Conservation (phyloP, 1,140 invertebrate genomes). For the Drosophila sp. region DNA sequence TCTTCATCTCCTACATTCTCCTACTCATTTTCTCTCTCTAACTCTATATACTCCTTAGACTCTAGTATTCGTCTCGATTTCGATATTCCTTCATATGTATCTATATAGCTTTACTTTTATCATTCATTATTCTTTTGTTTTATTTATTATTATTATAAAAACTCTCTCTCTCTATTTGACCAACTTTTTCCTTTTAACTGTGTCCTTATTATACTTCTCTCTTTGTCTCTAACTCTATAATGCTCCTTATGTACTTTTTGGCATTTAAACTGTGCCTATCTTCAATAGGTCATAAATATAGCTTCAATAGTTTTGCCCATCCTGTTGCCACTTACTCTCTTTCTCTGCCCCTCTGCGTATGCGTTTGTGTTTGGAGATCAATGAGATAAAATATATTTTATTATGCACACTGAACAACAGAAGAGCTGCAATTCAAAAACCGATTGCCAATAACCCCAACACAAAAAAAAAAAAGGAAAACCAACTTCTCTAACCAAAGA, state of each 20-base stretch:
- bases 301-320: not conserved
- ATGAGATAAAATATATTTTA: slow-evolving; percentile 75
- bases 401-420: slow-evolving; percentile 55
- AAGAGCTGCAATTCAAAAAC: slow-evolving; percentile 26
- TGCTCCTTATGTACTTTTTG: slow-evolving; percentile 1
- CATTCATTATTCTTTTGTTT: too few species aligned
- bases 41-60: too few species aligned
- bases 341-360: slow-evolving; percentile 5
- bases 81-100: too few species aligned
- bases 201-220: not conserved
- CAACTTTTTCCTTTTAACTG: not conserved
- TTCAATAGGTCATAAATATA: not conserved
- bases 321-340: not conserved
- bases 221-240: too few species aligned
- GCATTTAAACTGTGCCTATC: not conserved
- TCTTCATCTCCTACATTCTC: not conserved
- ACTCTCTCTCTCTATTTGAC: not conserved
- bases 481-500: slow-evolving; percentile 16
- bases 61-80: too few species aligned
- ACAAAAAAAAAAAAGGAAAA: not conserved
- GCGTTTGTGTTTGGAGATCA: slow-evolving; percentile 51
- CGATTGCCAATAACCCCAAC: slow-evolving; percentile 13
- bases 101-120: too few species aligned
- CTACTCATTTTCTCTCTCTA: too few species aligned
- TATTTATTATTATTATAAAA: not conserved